Percentiles rank a stretch among this genome's conserved stretches.
phyloP scores from a whole-genome alignment of 2,888 invertebrate species.

The Apodemia zela region DNA sequence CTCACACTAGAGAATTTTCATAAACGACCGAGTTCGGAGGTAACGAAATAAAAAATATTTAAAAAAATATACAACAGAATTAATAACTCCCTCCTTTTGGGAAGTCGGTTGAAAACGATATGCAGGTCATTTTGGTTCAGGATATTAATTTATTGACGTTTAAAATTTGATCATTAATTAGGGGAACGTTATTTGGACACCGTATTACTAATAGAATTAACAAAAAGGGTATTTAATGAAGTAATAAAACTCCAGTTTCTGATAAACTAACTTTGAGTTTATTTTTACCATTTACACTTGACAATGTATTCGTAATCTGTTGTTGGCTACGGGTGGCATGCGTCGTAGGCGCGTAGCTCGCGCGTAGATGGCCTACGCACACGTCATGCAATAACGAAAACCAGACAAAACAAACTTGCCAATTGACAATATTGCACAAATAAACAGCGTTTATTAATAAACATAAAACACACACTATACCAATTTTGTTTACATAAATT shows the following conservation, averaged over 20 bases:
- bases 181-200: too few relatives aligned
- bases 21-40: too few relatives aligned
- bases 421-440: slow-evolving; percentile 34
- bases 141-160: too few relatives aligned
- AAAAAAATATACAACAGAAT: too few relatives aligned
- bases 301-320: slow-evolving; percentile 81
- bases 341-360: slow-evolving; percentile 66
- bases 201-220: too few relatives aligned
- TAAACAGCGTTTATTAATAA: slow-evolving; percentile 42
- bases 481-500: slow-evolving; percentile 55
- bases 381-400: slow-evolving; percentile 40
- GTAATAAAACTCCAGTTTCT: slow-evolving; percentile 74
- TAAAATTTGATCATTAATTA: too few relatives aligned
- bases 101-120: too few relatives aligned
- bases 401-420: slow-evolving; percentile 27
- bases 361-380: slow-evolving; percentile 36
- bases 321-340: slow-evolving; percentile 68
- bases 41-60: too few relatives aligned
- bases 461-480: slow-evolving; percentile 46
- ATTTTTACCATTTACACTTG: slow-evolving; percentile 82
- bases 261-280: slow-evolving; percentile 82
- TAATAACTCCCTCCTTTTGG: too few relatives aligned
- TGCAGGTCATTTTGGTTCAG: background rate
- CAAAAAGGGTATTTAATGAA: slow-evolving; percentile 31
- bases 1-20: too few relatives aligned